Conservation (phyloP, 2,888 invertebrate species). For the Aspidiotus rigidus region DNA sequence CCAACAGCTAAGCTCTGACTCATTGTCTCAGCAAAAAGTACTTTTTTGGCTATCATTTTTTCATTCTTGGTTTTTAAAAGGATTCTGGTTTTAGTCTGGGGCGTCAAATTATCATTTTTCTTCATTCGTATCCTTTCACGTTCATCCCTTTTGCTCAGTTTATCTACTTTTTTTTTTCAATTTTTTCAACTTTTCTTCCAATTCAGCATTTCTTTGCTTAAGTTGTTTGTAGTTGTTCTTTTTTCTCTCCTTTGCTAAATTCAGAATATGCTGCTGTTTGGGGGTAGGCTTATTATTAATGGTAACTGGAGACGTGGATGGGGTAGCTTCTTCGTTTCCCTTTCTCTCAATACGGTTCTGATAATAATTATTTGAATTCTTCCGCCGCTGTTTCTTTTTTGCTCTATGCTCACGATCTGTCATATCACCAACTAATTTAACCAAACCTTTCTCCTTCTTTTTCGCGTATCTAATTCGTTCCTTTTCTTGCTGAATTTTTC, state of each 20-base stretch:
- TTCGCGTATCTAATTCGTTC: too few relatives aligned
- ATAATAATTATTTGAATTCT: too few relatives aligned
- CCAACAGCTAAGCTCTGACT: background rate
- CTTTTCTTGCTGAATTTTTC: too few relatives aligned
- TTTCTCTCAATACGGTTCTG: too few relatives aligned
- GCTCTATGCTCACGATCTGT: too few relatives aligned
- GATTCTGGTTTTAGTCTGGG: background rate
- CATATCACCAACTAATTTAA: too few relatives aligned
- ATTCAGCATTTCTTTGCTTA: background rate
- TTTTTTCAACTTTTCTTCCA: background rate
- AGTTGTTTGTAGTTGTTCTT: background rate
- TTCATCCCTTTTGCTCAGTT: background rate
- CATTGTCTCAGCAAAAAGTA: slow-evolving; percentile 1
- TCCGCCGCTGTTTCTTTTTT: too few relatives aligned
- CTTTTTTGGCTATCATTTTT: background rate
- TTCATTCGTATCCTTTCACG: background rate
- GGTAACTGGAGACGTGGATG: too few relatives aligned
- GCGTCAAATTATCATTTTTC: background rate
- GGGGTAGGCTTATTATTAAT: too few relatives aligned
- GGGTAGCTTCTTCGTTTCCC: too few relatives aligned
- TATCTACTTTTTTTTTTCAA: background rate
- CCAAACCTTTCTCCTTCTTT: too few relatives aligned
- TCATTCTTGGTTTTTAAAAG: background rate
- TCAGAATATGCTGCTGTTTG: background rate
- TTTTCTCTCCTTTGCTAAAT: background rate